Percentiles rank a stretch among this genome's conserved stretches.
Evolutionary conservation across 2,888 invertebrate species (phyloP).

Genomic region (Cepaea hortensis): DNA sequence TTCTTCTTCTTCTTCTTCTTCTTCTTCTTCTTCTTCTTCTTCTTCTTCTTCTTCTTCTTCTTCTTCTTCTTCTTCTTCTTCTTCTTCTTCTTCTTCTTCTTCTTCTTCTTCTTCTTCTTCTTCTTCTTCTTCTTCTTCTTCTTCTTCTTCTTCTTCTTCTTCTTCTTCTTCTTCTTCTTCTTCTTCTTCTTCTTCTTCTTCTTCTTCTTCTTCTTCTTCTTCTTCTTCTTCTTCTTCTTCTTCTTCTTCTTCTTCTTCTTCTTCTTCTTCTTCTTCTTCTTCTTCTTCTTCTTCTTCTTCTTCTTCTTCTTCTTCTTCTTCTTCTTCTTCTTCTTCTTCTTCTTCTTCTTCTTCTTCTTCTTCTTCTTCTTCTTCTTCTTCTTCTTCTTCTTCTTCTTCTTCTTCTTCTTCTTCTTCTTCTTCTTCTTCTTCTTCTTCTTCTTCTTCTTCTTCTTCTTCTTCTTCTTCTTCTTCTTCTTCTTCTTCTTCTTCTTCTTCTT

Average conservation of each 20-base stretch:
- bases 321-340: neutral
- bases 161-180: neutral
- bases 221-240: neutral
- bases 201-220: neutral
- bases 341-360: neutral
- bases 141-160: neutral
- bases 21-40: no score
- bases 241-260: neutral
- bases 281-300: neutral
- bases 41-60: neutral
- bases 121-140: no score
- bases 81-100: no score
- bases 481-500: neutral
- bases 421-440: no score
- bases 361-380: no score
- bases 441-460: no score
- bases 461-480: no score
- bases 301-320: neutral
- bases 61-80: neutral
- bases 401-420: neutral
- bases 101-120: no score
- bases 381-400: neutral
- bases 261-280: neutral
- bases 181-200: neutral
- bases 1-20: neutral